Conservation (phyloP, 2,113 vertebrate genomes). For the Suncus etruscus region DNA sequence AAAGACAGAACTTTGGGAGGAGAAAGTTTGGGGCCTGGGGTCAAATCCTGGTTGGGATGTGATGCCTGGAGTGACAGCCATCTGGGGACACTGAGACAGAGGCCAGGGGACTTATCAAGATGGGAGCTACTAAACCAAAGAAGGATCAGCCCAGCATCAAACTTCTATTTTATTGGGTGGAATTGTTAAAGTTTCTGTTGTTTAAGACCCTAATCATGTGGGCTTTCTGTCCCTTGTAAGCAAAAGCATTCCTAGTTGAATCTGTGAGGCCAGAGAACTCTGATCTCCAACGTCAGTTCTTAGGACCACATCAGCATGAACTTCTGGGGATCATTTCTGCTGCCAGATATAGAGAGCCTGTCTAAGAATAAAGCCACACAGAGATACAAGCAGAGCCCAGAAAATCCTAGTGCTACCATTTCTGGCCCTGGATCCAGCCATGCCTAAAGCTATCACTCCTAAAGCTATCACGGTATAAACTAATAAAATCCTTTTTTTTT, state of each 20-base stretch:
- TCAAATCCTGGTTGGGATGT: slow-evolving; percentile 49
- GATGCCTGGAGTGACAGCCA: slow-evolving; percentile 25
- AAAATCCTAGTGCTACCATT: background rate
- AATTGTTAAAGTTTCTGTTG: slow-evolving; percentile 20
- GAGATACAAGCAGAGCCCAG: background rate
- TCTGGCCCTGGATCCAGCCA: slow-evolving; percentile 19
- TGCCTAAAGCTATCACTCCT: slow-evolving; percentile 1
- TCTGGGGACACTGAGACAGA: slow-evolving; percentile 26
- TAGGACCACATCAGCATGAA: background rate
- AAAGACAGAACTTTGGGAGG: slow-evolving; percentile 81
- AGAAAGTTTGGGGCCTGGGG: slow-evolving; percentile 61
- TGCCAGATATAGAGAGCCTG: background rate
- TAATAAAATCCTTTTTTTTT: background rate
- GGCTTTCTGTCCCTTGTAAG: slow-evolving; percentile 38
- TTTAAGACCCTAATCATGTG: background rate
- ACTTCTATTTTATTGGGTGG: background rate
- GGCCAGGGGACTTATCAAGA: background rate
- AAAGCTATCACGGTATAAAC: background rate
- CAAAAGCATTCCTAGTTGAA: background rate
- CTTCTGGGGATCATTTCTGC: background rate
- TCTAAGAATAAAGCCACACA: slow-evolving; percentile 11
- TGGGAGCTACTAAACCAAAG: background rate
- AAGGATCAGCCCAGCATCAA: background rate
- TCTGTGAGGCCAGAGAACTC: background rate
- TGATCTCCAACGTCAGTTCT: background rate